phyloP scores from a whole-genome alignment of 2,113 vertebrate genomes.

The Ctenomys sociabilis region DNA sequence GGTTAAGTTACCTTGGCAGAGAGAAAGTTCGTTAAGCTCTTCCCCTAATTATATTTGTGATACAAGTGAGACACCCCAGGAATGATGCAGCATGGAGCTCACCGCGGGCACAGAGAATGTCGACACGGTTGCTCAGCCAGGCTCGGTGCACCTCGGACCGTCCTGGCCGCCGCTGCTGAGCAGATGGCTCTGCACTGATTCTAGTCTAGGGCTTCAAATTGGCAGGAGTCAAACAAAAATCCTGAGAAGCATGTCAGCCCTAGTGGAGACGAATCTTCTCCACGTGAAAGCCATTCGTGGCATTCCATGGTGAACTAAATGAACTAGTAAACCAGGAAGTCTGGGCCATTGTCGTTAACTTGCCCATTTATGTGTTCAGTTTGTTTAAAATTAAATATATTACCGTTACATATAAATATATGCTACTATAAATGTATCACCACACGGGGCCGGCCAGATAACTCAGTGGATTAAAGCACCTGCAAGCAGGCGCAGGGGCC shows the following conservation, averaged over 20 bases:
- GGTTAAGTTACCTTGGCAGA: constrained; percentile 1
- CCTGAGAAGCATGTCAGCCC: constrained; percentile 75
- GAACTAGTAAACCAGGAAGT: not conserved
- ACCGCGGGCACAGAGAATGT: not conserved
- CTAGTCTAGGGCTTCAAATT: constrained; percentile 68
- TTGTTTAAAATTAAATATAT: not conserved
- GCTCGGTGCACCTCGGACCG: constrained; percentile 9
- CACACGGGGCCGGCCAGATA: no score
- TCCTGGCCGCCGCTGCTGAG: fast-evolving
- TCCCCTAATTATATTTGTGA: constrained; percentile 57
- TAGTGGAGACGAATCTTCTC: constrained; percentile 64
- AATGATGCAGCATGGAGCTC: not conserved
- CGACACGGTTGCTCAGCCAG: constrained; percentile 33
- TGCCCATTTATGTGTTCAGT: not conserved
- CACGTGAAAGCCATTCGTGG: constrained; percentile 49
- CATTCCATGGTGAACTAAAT: constrained; percentile 12
- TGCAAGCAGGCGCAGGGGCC: no score
- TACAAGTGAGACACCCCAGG: not conserved
- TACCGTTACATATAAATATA: not conserved
- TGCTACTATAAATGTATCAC: no score
- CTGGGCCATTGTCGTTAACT: constrained; percentile 23
- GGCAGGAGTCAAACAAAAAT: constrained; percentile 74
- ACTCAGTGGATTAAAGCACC: no score
- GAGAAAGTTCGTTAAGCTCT: constrained; percentile 1
- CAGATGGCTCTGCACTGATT: constrained; percentile 72